phyloP scores from a whole-genome alignment of 2,888 invertebrate species.

The Orchesella flavescens region DNA sequence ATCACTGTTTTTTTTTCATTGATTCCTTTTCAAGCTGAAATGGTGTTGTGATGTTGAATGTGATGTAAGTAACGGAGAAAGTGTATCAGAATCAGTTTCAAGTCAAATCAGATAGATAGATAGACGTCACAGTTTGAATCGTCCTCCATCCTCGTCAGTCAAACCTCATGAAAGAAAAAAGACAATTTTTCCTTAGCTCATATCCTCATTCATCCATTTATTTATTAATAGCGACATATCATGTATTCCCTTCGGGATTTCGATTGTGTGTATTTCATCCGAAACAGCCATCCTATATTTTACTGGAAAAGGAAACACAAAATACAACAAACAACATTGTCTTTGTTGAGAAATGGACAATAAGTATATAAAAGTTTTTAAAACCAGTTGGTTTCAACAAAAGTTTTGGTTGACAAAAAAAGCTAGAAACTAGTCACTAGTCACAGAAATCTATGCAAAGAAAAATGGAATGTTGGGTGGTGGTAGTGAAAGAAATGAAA shows the following conservation, averaged over 20 bases:
- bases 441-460: no score
- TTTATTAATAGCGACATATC: constrained; percentile 64
- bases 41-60: no score
- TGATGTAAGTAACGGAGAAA: background rate
- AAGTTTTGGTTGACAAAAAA: no score
- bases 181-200: background rate
- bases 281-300: no score
- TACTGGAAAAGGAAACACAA: background rate
- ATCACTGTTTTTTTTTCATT: constrained; percentile 32
- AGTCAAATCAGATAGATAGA: no score
- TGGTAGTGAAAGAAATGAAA: background rate
- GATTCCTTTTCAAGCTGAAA: no score
- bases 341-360: background rate
- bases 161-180: background rate
- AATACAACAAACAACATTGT: background rate
- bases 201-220: constrained; percentile 62
- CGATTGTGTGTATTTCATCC: no score
- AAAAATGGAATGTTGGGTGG: background rate
- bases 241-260: constrained; percentile 17
- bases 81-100: constrained; percentile 5
- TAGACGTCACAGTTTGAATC: no score
- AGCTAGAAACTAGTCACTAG: no score
- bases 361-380: no score
- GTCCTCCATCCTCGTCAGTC: no score
- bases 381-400: no score